Conservation (phyloP, 2,888 invertebrate species). For the Fragum sueziense region DNA sequence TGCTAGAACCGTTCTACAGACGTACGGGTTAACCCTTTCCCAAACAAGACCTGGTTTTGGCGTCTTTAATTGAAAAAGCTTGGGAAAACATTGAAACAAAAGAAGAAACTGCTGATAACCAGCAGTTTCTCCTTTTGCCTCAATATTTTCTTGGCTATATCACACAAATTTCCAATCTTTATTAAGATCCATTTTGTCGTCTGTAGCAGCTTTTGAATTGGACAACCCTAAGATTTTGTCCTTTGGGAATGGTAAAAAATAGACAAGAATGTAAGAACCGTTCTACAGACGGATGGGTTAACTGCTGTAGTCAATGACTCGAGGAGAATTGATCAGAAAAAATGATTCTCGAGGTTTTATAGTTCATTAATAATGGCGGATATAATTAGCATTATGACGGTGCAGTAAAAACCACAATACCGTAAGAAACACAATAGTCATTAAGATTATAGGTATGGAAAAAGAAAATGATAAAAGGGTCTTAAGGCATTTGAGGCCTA, state of each 20-base stretch:
- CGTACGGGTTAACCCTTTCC: background rate
- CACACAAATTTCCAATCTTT: no score
- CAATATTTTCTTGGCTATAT: no score
- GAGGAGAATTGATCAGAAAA: background rate
- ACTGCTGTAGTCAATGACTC: background rate
- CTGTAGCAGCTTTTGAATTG: no score
- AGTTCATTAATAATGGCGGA: background rate
- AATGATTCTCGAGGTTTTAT: background rate
- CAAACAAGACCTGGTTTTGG: no score
- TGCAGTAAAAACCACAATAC: background rate
- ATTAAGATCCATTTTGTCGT: no score
- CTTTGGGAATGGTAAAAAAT: background rate
- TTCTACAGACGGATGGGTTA: background rate
- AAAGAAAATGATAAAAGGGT: no score
- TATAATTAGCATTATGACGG: background rate
- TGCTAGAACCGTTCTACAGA: background rate
- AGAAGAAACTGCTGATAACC: no score
- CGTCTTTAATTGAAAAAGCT: no score
- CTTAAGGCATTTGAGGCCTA: no score
- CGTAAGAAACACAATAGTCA: background rate
- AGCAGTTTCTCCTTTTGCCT: no score
- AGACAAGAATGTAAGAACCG: background rate
- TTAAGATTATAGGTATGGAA: background rate
- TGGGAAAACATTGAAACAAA: no score
- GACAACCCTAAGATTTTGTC: no score